phyloP scores from a whole-genome alignment of 1,140 invertebrate species.

The Laupala kohalensis region DNA sequence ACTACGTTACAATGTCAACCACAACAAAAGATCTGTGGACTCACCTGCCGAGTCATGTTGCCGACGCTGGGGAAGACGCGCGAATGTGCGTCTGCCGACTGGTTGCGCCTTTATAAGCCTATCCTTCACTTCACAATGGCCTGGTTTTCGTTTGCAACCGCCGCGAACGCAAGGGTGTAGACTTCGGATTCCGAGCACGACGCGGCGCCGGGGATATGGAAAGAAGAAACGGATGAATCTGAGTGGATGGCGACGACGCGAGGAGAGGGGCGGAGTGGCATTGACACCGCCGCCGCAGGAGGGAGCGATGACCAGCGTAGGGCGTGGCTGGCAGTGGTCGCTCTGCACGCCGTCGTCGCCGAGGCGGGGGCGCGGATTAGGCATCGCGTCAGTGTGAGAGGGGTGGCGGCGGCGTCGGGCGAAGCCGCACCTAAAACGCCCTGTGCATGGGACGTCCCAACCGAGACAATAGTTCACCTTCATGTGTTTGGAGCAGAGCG shows the following conservation, averaged over 20 bases:
- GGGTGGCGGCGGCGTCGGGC: neutral
- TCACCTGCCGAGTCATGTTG: constrained; percentile 8
- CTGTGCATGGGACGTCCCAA: too few species aligned
- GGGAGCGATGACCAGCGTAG: neutral
- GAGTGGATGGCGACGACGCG: neutral
- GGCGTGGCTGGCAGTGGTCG: neutral
- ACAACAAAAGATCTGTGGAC: too few species aligned
- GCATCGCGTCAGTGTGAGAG: neutral
- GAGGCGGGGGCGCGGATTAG: neutral
- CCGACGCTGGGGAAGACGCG: neutral
- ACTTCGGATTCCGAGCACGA: neutral
- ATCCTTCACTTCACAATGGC: neutral
- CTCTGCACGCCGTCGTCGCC: neutral
- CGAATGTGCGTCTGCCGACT: neutral
- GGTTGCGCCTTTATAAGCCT: neutral
- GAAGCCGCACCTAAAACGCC: neutral
- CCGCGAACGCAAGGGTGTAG: neutral
- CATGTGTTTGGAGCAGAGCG: too few species aligned
- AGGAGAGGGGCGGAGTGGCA: constrained; percentile 5
- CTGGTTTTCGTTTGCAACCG: neutral
- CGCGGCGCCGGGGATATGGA: neutral
- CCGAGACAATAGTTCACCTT: too few species aligned
- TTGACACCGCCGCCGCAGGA: constrained; percentile 3
- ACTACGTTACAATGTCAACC: neutral
- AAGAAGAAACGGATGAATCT: neutral